phyloP scores from a whole-genome alignment of 1,140 invertebrate genomes.

The Temnothorax curvispinosus region DNA sequence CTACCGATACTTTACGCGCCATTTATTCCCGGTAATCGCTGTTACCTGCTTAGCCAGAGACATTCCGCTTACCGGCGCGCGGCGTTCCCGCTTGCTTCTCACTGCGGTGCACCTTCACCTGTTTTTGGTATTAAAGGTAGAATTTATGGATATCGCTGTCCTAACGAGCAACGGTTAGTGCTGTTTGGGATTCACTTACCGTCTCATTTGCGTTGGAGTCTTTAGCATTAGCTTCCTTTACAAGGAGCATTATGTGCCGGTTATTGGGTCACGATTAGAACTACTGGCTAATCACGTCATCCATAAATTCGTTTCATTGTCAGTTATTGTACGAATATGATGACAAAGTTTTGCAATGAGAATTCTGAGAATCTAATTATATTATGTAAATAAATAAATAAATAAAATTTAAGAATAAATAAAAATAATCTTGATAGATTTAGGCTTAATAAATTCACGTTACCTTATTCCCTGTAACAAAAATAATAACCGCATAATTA shows the following conservation, averaged over 20 bases:
- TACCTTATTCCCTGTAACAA: neutral
- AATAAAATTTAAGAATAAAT: neutral
- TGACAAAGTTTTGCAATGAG: neutral
- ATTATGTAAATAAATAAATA: slow-evolving; percentile 9
- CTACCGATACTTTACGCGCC: slow-evolving; percentile 50
- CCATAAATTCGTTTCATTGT: neutral
- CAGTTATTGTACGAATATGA: neutral
- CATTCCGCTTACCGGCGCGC: slow-evolving; percentile 10
- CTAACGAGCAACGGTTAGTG: slow-evolving; percentile 38
- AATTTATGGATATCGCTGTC: slow-evolving; percentile 53
- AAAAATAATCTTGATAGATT: neutral
- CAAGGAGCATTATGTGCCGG: neutral
- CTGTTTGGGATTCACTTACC: slow-evolving; percentile 21
- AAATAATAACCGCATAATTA: slow-evolving; percentile 10
- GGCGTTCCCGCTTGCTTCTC: neutral
- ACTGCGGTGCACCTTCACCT: slow-evolving; percentile 30
- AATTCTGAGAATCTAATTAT: neutral
- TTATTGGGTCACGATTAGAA: slow-evolving; percentile 34
- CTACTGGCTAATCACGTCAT: neutral
- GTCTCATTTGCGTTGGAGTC: slow-evolving; percentile 7
- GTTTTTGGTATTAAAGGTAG: slow-evolving; percentile 41
- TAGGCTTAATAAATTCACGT: neutral
- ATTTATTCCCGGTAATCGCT: slow-evolving; percentile 34
- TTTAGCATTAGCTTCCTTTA: slow-evolving; percentile 18
- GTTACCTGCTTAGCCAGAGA: slow-evolving; percentile 9